These are phyloP conservation scores for Micronycteris hirsuta DNA, from an alignment of 2,113 vertebrate species.

Conservation along the genomic window DNA sequence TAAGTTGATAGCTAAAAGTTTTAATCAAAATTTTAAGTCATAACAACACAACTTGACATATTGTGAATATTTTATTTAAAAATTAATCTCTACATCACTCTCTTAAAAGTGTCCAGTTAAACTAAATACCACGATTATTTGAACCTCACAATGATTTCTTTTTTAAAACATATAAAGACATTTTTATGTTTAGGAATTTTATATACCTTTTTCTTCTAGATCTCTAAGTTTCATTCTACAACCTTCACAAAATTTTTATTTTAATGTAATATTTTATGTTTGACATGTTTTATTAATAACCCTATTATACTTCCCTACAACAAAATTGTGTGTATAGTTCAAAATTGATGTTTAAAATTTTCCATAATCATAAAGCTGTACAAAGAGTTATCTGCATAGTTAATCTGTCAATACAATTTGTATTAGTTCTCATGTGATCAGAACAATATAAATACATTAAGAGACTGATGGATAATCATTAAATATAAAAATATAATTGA, in stretches of 20 bases:
- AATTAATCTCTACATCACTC: background rate
- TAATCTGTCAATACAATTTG: background rate
- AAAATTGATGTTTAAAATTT: background rate
- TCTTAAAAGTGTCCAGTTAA: background rate
- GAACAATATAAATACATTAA: background rate
- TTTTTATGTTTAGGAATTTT: background rate
- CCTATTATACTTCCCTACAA: background rate
- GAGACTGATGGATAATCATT: background rate
- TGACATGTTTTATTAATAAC: background rate
- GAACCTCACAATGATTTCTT: background rate
- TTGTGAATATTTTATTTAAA: conserved; percentile 1
- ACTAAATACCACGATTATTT: background rate
- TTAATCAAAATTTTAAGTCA: background rate
- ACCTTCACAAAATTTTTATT: background rate
- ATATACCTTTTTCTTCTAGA: background rate
- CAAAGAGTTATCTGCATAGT: background rate
- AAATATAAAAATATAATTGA: background rate
- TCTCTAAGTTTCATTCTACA: background rate
- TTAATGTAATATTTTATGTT: background rate
- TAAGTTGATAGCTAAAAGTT: background rate
- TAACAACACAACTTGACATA: background rate
- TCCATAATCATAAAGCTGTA: background rate
- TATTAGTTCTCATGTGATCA: background rate
- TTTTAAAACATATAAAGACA: background rate
- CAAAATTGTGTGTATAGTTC: background rate